Conservation (phyloP, 2,113 vertebrate species). For the Mustelus asterias region DNA sequence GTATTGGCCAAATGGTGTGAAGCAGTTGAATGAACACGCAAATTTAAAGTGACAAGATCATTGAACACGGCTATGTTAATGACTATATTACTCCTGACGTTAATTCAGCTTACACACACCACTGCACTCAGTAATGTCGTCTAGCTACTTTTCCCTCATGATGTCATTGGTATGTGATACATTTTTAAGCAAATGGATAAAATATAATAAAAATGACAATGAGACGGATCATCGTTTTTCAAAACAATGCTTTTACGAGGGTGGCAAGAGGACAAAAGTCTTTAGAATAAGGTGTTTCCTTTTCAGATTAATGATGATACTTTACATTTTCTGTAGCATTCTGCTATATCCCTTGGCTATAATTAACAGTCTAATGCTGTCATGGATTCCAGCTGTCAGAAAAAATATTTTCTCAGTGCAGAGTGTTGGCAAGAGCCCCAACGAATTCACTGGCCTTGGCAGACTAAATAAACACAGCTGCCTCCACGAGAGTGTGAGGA, state of each 20-base stretch:
- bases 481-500: slow-evolving; percentile 7
- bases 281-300: neutral
- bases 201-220: neutral
- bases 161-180: neutral
- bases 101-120: slow-evolving; percentile 28
- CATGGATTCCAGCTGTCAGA: slow-evolving; percentile 37
- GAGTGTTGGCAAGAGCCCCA: slow-evolving; percentile 18
- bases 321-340: slow-evolving; percentile 23
- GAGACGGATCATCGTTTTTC: neutral
- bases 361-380: slow-evolving; percentile 33
- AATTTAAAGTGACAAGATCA: slow-evolving; percentile 23
- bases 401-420: slow-evolving; percentile 27
- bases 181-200: neutral
- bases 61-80: neutral
- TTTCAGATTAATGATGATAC: neutral
- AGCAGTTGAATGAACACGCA: slow-evolving; percentile 12
- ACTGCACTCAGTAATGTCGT: neutral
- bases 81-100: neutral
- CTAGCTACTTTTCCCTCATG: neutral
- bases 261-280: neutral
- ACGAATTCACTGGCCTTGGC: slow-evolving; percentile 25
- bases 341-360: slow-evolving; percentile 15
- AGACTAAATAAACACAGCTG: slow-evolving; percentile 38
- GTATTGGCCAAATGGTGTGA: neutral
- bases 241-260: neutral